Evolutionary conservation across 2,888 invertebrate genomes (phyloP), one percentile per base, ranked within the genome.

Genomic region (Theretra japonica): DNA sequence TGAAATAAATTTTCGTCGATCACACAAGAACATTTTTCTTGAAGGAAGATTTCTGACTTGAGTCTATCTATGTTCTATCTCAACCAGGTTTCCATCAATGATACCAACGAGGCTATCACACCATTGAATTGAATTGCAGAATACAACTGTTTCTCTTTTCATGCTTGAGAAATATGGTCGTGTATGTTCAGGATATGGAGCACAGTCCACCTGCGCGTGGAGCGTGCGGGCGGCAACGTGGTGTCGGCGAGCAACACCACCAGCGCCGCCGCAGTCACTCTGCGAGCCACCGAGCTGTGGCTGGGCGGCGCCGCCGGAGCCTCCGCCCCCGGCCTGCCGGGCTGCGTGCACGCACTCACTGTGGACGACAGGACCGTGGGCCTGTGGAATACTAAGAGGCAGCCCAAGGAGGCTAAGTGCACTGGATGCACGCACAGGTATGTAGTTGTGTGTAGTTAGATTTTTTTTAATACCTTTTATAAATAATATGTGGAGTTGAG

Each of bases 321-420:
- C 86, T 94, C 6, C 86, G 93, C 6, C 86, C 90, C 50, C 0
- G 96, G 96, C 0, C 88, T 97, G 30, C 96, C 97, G 21, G 98
- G 97, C 0, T 98, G 98, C 76, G 94, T 99, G 11, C 97, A 98
- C 85, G 96, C 97, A 77, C 93, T 99, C 1, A 95, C 96, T 76
- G 92, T 97, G 17, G 98, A 99, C 85, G 97, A 96, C 33, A 95
- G 96, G 71, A 96, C 96, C 0, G 90, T 99, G 58, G 99, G 99
- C 0, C 94, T 99, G 15, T 99, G 98, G 98, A 97, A 98, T 91
- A 99, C 98, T 86, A 89, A 95, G 0, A 93, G 95, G 0, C 96
- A 96, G 70, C 95, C 96, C 1, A 95, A 95, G 4, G 92, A 94
- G 3, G 95, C 96, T 4, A 95, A 95, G n/a, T 98, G 98, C 81